These are phyloP conservation scores for Pachyramphus minor DNA, from an alignment of 2,113 vertebrate species.

Conservation along the genomic window DNA sequence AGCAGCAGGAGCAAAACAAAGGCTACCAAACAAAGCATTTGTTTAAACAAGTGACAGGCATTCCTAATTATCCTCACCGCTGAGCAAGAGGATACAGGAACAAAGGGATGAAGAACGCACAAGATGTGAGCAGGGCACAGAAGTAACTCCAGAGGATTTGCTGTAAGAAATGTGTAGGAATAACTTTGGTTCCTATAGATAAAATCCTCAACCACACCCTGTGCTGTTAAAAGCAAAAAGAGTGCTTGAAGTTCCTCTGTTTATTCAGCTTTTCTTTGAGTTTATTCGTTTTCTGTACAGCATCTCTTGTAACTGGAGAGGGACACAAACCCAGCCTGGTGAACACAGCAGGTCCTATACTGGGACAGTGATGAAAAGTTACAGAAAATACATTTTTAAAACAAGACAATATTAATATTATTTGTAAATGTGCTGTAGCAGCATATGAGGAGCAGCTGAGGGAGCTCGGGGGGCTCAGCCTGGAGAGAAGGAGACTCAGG, in stretches of 20 bases:
- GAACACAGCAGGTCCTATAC: background rate
- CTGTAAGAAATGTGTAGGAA: background rate
- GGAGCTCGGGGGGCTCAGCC: background rate
- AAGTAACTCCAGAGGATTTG: background rate
- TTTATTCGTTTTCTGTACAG: background rate
- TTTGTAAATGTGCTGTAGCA: background rate
- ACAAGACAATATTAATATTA: background rate
- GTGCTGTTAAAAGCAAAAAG: background rate
- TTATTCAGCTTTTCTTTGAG: background rate
- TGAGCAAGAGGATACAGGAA: background rate
- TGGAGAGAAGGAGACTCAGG: background rate
- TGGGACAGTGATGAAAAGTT: background rate
- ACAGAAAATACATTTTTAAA: background rate
- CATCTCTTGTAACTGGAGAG: background rate
- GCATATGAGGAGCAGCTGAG: background rate
- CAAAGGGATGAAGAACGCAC: background rate
- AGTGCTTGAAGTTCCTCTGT: background rate
- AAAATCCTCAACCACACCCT: background rate
- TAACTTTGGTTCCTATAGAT: background rate
- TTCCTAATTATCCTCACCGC: conserved; percentile 12
- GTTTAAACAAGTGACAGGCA: conserved; percentile 31
- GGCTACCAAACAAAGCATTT: conserved; percentile 49
- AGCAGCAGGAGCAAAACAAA: conserved; percentile 40
- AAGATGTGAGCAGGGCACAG: background rate
- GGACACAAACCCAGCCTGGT: background rate